Evolutionary conservation across 2,113 vertebrate species (phyloP).

Genomic region (Pelmatolapia mariae): DNA sequence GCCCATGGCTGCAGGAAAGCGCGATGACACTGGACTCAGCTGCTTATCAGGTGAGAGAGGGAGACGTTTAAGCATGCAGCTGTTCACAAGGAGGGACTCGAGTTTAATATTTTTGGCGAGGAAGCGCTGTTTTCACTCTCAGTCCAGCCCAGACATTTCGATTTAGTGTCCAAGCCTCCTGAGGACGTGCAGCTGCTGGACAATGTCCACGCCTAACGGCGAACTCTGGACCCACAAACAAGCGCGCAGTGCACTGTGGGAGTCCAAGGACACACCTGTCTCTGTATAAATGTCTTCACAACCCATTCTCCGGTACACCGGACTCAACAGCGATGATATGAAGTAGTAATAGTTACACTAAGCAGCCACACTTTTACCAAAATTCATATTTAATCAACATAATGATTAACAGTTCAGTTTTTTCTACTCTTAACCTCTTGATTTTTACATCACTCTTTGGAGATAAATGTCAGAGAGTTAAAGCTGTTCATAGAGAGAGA

Average conservation of each 20-base stretch:
- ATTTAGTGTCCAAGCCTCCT: neutral
- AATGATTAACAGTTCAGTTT: neutral
- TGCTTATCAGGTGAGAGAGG: neutral
- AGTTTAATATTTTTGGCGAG: neutral
- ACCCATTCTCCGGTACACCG: neutral
- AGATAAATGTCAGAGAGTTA: neutral
- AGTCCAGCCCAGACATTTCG: neutral
- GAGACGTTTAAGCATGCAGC: rapidly evolving
- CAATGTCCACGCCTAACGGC: neutral
- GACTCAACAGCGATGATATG: neutral
- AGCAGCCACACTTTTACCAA: neutral
- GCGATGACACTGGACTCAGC: neutral
- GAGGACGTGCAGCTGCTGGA: neutral
- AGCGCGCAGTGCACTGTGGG: neutral
- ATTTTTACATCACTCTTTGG: neutral
- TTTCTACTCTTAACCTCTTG: neutral
- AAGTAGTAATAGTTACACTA: neutral
- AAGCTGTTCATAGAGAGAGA: neutral
- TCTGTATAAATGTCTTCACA: neutral
- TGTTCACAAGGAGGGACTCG: neutral
- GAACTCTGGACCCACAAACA: neutral
- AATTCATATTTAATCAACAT: neutral
- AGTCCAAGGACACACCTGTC: neutral
- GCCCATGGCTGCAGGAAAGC: neutral
- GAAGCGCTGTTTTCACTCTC: neutral